Evolutionary conservation across 2,888 invertebrate genomes (phyloP).

Genomic region (Drosophila suboccidentalis): DNA sequence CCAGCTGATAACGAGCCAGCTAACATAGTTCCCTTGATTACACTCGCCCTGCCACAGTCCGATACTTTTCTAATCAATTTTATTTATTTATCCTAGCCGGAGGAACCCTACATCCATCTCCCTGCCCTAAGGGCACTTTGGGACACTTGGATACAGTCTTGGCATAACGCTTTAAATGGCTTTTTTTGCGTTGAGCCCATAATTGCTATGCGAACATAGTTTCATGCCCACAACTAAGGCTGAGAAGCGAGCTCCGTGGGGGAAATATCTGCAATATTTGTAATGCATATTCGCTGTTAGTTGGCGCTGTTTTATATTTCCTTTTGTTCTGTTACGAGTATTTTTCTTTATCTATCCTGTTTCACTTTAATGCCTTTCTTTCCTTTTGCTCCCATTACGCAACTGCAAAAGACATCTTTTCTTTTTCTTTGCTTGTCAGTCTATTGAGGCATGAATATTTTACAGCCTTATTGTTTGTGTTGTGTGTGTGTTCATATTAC

Average conservation of each 20-base stretch:
- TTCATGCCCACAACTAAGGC: slow-evolving; percentile 9
- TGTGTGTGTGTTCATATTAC: slow-evolving; percentile 30
- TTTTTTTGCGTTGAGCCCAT: slow-evolving; percentile 39
- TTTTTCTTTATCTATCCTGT: slow-evolving; percentile 35
- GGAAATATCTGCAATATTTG: slow-evolving; percentile 62
- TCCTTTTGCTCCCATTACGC: slow-evolving; percentile 6
- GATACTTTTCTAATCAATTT: slow-evolving; percentile 71
- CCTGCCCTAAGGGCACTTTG: slow-evolving; percentile 38
- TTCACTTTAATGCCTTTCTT: slow-evolving; percentile 56
- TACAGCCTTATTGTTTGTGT: slow-evolving; percentile 47
- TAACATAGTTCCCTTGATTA: slow-evolving; percentile 40
- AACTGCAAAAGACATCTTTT: slow-evolving; percentile 63
- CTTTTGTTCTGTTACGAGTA: slow-evolving; percentile 38
- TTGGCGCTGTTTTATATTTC: slow-evolving; percentile 25
- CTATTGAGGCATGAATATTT: slow-evolving; percentile 81
- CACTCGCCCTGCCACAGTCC: slow-evolving; percentile 43
- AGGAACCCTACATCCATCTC: background rate
- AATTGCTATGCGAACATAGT: slow-evolving; percentile 47
- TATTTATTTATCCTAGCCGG: slow-evolving; percentile 58
- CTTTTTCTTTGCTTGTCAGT: slow-evolving; percentile 49
- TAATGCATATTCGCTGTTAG: slow-evolving; percentile 76
- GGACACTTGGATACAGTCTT: slow-evolving; percentile 15
- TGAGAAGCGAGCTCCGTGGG: background rate
- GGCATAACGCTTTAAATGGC: slow-evolving; percentile 57
- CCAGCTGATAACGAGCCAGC: slow-evolving; percentile 66